Percentiles rank a stretch among this genome's conserved stretches.
Evolutionary conservation across 2,888 invertebrate genomes (phyloP).

Genomic region (Euplexia lucipara): DNA sequence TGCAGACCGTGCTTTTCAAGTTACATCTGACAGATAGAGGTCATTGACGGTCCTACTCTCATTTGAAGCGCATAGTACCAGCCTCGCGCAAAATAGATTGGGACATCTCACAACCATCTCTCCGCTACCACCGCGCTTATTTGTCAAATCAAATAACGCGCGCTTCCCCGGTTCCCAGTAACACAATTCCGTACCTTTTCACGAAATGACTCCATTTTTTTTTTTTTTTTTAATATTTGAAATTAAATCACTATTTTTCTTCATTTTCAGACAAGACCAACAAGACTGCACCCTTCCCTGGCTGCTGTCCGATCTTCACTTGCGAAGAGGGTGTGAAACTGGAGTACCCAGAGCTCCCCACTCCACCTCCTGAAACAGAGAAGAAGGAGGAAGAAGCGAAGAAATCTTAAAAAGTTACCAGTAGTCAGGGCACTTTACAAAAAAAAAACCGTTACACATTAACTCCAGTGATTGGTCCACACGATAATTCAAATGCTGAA

Average conservation of each 20-base stretch:
- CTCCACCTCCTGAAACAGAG: conserved; percentile 81
- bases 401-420: conserved; percentile 78
- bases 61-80: too few species aligned
- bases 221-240: too few species aligned
- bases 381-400: conserved; percentile 80
- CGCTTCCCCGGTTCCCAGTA: too few species aligned
- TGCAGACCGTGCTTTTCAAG: too few species aligned
- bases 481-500: conserved; percentile 35
- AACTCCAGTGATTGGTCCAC: conserved; percentile 41
- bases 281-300: conserved; percentile 97
- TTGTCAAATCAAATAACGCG: too few species aligned
- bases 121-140: too few species aligned
- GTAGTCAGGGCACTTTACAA: conserved; percentile 61
- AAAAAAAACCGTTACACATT: conserved; percentile 6
- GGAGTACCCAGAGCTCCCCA: conserved; percentile 95
- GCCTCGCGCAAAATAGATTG: too few species aligned
- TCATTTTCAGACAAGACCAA: conserved; percentile 94
- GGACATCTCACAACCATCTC: too few species aligned
- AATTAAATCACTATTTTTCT: conserved; percentile 28
- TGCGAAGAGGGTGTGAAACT: conserved; percentile 96
- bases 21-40: too few species aligned
- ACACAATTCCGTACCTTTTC: too few species aligned
- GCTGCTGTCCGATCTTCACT: conserved; percentile 96
- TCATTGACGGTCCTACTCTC: too few species aligned
- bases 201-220: too few species aligned